phyloP scores from a whole-genome alignment of 2,888 invertebrate species.

The Labia minor region DNA sequence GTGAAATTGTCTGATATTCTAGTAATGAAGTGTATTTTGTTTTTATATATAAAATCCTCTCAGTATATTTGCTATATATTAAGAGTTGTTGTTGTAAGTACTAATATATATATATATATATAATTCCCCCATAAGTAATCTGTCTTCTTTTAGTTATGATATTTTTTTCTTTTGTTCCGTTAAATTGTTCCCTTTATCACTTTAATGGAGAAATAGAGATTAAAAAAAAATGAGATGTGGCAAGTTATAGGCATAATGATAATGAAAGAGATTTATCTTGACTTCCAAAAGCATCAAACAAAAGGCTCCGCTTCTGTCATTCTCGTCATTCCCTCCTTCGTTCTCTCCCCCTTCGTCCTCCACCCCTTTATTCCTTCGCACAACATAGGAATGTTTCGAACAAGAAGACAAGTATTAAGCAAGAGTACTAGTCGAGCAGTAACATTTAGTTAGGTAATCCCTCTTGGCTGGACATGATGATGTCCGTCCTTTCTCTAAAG shows the following conservation, averaged over 20 bases:
- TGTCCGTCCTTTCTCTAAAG: background rate
- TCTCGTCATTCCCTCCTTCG: background rate
- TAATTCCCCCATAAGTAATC: no score
- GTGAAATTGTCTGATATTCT: no score
- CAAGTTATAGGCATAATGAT: background rate
- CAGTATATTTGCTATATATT: no score
- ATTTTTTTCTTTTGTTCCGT: no score
- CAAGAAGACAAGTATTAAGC: constrained; percentile 13
- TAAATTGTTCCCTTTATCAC: no score
- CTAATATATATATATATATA: no score
- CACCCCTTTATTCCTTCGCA: background rate
- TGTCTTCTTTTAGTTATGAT: no score
- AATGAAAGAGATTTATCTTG: background rate
- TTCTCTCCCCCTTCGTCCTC: background rate
- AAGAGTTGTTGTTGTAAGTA: no score
- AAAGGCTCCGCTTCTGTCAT: background rate
- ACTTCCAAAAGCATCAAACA: background rate
- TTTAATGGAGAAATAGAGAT: no score
- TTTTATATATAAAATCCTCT: no score
- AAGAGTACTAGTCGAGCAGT: background rate
- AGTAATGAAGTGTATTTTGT: no score
- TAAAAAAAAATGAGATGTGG: no score
- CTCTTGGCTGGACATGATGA: background rate
- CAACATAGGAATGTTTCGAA: background rate
- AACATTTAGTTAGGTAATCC: constrained; percentile 2